Percentiles rank a stretch among this genome's conserved stretches.
These are phyloP conservation scores for Villa cingulata DNA, from an alignment of 2,888 invertebrate genomes.

Conservation along the genomic window DNA sequence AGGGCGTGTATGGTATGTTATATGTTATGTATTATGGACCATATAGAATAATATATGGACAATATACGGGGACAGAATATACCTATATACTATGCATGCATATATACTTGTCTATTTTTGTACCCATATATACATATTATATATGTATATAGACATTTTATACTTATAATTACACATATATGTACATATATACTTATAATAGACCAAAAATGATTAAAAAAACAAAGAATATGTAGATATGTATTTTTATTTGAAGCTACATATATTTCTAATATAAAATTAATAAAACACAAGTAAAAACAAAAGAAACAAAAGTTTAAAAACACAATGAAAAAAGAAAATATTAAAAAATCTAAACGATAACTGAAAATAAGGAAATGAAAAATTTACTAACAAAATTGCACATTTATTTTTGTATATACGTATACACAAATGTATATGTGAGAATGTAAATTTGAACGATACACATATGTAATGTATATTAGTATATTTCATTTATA, in stretches of 20 bases:
- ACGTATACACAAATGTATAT: too few species aligned
- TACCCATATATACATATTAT: not conserved
- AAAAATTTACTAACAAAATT: not conserved
- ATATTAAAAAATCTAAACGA: too few species aligned
- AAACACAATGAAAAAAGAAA: not conserved
- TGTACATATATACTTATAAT: too few species aligned
- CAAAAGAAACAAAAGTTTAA: not conserved
- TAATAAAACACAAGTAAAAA: not conserved
- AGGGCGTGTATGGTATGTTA: not conserved
- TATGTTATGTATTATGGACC: not conserved
- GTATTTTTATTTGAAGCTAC: too few species aligned
- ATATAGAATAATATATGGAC: too few species aligned
- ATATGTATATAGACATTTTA: too few species aligned
- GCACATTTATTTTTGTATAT: not conserved
- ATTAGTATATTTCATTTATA: too few species aligned
- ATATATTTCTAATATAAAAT: not conserved
- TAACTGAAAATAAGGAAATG: not conserved
- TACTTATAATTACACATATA: too few species aligned
- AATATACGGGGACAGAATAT: too few species aligned
- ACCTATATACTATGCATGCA: not conserved
- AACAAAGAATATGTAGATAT: too few species aligned
- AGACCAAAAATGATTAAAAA: too few species aligned
- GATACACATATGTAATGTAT: too few species aligned
- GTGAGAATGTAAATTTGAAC: not conserved
- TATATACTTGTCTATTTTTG: not conserved